A percentile compares a stretch with the other conserved stretches of the same genome.
Conservation (phyloP, 1,140 invertebrate species). For the Pogonomyrmex barbatus region DNA sequence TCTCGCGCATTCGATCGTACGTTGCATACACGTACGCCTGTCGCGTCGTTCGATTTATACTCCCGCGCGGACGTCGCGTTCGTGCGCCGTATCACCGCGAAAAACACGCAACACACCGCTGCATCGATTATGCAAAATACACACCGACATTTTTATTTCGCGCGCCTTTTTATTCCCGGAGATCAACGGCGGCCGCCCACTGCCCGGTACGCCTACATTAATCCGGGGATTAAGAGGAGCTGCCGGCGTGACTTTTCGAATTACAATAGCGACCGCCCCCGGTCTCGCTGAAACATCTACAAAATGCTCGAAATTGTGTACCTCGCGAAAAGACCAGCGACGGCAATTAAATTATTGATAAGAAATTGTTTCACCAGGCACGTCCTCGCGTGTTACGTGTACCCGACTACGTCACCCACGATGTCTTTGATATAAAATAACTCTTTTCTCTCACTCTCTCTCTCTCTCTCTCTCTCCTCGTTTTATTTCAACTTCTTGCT, state of each 20-base stretch:
- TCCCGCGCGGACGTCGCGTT: constrained; percentile 11
- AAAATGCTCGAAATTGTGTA: background rate
- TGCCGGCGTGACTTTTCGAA: background rate
- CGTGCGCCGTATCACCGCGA: constrained; percentile 37
- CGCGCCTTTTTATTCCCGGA: constrained; percentile 13
- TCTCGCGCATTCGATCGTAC: background rate
- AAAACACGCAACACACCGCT: constrained; percentile 32
- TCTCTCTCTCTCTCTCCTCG: background rate
- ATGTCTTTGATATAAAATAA: background rate
- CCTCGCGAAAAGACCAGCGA: background rate
- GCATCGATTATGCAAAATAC: constrained; percentile 63
- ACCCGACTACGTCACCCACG: background rate
- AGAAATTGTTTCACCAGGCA: background rate
- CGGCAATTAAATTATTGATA: constrained; percentile 35
- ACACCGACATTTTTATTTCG: constrained; percentile 23
- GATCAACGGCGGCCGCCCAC: constrained; percentile 21
- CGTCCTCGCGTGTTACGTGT: background rate
- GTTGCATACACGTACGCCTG: background rate
- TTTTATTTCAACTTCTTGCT: background rate
- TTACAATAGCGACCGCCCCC: background rate
- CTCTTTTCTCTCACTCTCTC: background rate
- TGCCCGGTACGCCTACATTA: background rate
- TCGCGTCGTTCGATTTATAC: constrained; percentile 1
- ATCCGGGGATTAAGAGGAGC: constrained; percentile 8
- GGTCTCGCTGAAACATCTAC: background rate